Conservation (phyloP, 2,888 invertebrate genomes). For the Pegoplata infirma region DNA sequence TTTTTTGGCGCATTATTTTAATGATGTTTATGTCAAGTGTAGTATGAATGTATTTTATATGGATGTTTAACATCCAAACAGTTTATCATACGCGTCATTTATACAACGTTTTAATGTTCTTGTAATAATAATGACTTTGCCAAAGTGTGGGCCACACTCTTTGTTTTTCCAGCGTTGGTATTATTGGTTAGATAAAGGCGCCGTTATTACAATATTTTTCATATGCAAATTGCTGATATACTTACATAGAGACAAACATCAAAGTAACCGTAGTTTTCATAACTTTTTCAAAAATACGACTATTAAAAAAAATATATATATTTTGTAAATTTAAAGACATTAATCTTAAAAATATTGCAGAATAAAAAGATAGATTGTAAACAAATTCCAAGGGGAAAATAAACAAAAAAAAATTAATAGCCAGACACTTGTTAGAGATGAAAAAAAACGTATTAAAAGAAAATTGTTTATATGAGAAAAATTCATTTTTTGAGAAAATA, state of each 20-base stretch:
- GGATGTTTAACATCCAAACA: conserved; percentile 29
- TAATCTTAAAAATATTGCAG: conserved; percentile 32
- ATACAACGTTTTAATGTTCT: not conserved
- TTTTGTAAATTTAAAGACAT: conserved; percentile 34
- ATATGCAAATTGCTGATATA: too few relatives aligned
- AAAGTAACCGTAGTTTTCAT: conserved; percentile 36
- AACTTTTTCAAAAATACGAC: conserved; percentile 1
- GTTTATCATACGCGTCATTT: conserved; percentile 53
- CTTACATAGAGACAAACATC: conserved; percentile 37
- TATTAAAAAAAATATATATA: not conserved
- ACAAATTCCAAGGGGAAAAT: conserved; percentile 20
- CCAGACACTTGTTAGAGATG: conserved; percentile 47
- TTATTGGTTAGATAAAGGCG: conserved; percentile 60
- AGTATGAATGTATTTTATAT: too few relatives aligned
- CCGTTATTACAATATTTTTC: conserved; percentile 38
- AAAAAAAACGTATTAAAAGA: too few relatives aligned
- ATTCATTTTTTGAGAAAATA: not conserved
- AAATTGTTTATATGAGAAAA: not conserved
- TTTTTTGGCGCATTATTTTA: conserved; percentile 60
- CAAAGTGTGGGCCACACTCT: conserved; percentile 60
- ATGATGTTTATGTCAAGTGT: conserved; percentile 60
- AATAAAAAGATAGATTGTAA: conserved; percentile 29
- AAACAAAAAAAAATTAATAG: not conserved
- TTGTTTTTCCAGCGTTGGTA: conserved; percentile 51
- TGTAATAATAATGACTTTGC: conserved; percentile 30